Base-by-base conservation (phyloP, 2,113 vertebrate genomes). In the Proteles cristata region DNA sequence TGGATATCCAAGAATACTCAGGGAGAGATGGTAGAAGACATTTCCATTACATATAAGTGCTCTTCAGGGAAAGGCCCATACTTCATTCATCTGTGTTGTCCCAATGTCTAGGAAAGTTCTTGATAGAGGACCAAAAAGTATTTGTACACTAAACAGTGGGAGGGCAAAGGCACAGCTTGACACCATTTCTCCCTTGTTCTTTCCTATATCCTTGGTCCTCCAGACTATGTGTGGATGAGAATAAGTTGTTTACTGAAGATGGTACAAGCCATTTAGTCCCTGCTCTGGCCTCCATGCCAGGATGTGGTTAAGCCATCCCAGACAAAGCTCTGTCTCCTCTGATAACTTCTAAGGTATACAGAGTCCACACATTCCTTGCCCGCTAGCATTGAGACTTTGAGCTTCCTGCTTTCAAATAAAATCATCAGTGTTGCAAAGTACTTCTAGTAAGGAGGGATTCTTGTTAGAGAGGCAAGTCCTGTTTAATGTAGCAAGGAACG, bases 371-470 rank as follows among this genome's bases (percentile, higher is more conserved):
- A 23, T 21, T 61, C 58, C 58, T 21, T 61, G 58, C 26, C 17
- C 5, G 6, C 21, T 2, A 0, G 25, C 5, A 0, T 50, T 11
- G 7, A 17, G 33, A n/a, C 53, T 53, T 26, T 55, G 21, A 61
- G 61, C 28, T 89, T 88, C 53, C 61, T 89, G 10, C 15, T 94
- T 65, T 65, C 12, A 25, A 17, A 89, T 71, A 87, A 90, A 96
- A 16, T 43, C 25, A 23, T 58, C 16, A 45, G 14, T 48, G 4
- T 53, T 79, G 21, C 31, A 55, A 26, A 83, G 11, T 23, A 61
- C 31, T 35, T 92, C 95, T 92, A 28, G 61, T 80, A 55, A 55
- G 12, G 28, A 63, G 5, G 15, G 7, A 39, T 88, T 68, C 50
- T 33, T 86, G 3, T 35, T 93, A 74, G 50, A 92, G 74, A 90